Conservation (phyloP, 2,797 vertebrate species). For the Otolemur crassicaudatus region DNA sequence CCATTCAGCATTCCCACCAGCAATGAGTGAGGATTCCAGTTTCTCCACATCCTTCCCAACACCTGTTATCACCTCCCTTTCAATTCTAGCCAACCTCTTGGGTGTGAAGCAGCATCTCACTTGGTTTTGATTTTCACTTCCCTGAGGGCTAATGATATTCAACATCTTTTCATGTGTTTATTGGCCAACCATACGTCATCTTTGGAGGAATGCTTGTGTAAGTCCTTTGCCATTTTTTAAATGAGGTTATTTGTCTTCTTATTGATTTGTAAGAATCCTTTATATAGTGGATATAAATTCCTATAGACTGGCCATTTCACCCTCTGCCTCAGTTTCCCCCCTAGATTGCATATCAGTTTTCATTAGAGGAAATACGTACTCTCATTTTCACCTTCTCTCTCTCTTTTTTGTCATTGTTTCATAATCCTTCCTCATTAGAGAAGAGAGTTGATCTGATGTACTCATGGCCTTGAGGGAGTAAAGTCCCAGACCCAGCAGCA, state of each 20-base stretch:
- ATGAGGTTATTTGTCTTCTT: neutral
- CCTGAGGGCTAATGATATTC: neutral
- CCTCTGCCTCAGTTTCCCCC: neutral
- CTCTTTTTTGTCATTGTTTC: neutral
- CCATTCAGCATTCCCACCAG: neutral
- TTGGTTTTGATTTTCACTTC: neutral
- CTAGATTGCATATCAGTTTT: neutral
- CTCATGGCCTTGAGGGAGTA: neutral
- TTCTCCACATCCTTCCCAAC: neutral
- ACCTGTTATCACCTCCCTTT: neutral
- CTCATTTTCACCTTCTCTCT: neutral
- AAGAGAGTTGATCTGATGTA: neutral
- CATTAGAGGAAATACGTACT: neutral
- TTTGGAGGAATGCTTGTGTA: neutral
- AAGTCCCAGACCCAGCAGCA: neutral
- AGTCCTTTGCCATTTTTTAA: neutral
- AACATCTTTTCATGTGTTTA: neutral
- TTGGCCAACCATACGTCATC: neutral
- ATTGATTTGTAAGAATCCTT: neutral
- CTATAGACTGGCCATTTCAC: neutral
- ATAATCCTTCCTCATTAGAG: neutral
- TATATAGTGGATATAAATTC: neutral
- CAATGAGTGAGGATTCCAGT: neutral
- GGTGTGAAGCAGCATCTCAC: accelerated
- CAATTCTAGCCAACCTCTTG: neutral